Base-by-base conservation (phyloP, 2,113 vertebrate species). In the Zootoca vivipara region DNA sequence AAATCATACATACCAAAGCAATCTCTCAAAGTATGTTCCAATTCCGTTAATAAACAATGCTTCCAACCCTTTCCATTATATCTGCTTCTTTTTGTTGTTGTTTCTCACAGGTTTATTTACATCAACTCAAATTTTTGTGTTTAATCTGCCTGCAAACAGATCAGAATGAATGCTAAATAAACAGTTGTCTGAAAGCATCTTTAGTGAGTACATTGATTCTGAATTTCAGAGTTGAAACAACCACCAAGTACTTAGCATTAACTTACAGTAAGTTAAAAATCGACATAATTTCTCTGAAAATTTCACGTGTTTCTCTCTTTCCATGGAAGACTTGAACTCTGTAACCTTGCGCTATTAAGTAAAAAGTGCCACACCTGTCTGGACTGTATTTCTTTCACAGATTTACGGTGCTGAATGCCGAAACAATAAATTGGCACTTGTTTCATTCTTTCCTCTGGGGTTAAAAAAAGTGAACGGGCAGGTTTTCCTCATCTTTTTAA, bases 391-490 rank as follows among this genome's bases (percentile, higher is more conserved):
- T 82, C 58, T 90, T 90, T 79, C 56, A 64, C 38, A 52, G 38
- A 35, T 42, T 46, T 0, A 3, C 13, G 8, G 72, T 13, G 42
- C 0, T 6, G 82, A 87, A 87, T 70, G 2, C 73, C 58, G 56
- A 75, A 90, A 80, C 40, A 33, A 73, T 78, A 64, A 87, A 58
- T 65, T 15, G 85, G 64, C 30, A 83, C 83, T 85, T 58, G 65
- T 2, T 0, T 1, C 13, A 15, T 46, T 73, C 62, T 80, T 85
- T 83, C 90, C 83, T 87, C 70, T 1, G 0, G 35, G 73, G 56
- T 90, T 88, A 74, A 56, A 70, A 62, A 81, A 58, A 30, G 79
- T 0, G 26, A 58, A 84, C 85, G 2, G 0, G 18, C 26, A 1
- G 0, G 8, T 69, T 84, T 81, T 38, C n/a, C 18, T 26, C 0